Evolutionary conservation across 2,113 vertebrate species (phyloP).

Genomic region (Corapipo altera): DNA sequence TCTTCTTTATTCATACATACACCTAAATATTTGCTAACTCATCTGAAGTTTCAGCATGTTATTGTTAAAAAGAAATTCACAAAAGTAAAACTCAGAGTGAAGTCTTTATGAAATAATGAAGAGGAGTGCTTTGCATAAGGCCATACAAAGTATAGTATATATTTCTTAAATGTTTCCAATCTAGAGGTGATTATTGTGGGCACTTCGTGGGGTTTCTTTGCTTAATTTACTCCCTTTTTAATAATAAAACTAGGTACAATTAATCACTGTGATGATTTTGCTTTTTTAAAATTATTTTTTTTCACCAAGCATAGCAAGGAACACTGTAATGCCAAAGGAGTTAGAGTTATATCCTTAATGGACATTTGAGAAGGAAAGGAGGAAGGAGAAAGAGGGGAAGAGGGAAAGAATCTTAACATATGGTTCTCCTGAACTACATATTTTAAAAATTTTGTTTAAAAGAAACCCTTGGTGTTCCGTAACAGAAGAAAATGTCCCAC

Average conservation of each 20-base stretch:
- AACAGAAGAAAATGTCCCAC: not conserved
- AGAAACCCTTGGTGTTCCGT: not conserved
- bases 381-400: not conserved
- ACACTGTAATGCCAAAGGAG: not conserved
- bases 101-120: not conserved
- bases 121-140: not conserved
- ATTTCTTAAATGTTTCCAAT: not conserved
- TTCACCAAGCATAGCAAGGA: not conserved
- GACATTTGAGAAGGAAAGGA: not conserved
- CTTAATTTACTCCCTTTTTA: not conserved
- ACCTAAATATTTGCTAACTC: not conserved
- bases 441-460: not conserved
- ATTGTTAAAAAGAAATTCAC: not conserved
- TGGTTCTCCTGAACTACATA: fast-evolving
- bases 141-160: not conserved
- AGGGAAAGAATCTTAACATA: not conserved
- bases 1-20: not conserved
- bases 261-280: not conserved
- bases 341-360: not conserved
- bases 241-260: not conserved
- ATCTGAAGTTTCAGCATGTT: not conserved
- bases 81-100: not conserved
- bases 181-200: not conserved
- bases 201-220: not conserved
- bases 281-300: not conserved